Evolutionary conservation across 2,113 vertebrate species (phyloP), one percentile per base, ranked within the genome.

Genomic region (Muscicapa adusta): DNA sequence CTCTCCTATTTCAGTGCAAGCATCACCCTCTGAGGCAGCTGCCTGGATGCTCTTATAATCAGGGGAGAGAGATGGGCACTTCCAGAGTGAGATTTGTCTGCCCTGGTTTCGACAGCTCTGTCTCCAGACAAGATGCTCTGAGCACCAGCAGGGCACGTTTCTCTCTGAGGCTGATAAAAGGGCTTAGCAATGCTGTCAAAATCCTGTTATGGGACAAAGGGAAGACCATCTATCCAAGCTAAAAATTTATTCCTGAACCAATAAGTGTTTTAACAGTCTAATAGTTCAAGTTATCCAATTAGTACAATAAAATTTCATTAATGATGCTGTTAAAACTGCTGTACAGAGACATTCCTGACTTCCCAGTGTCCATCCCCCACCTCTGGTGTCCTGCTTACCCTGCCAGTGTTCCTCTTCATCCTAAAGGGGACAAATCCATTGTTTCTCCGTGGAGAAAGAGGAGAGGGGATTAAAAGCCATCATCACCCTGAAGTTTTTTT

Each of bases 401-500:
- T 54, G 31, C 8, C 51, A 53, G 7, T 4, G 25, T 22, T 33
- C 34, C 23, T 29, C 15, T 58, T 34, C 5, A 4, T 17, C n/a
- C 54, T 33, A 42, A 22, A 6, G 17, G 10, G 67, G 33, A 31
- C 31, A 73, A 10, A 25, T 61, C 50, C 75, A 47, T 1, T 10
- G 8, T 65, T 5, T 5, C 5, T 10, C 17, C 11, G 17, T 7
- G 20, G 65, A 40, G 24, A 5, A 18, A 6, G 20, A 60, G 13
- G 9, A 8, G 9, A 0, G 0, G 2, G 22, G 9, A 10, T 38
- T 42, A 23, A 40, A 89, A 42, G 3, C 33, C 28, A 6, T 47
- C 24, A 11, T 10, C 57, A n/a, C 34, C 23, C 20, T 2, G 34
- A 43, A 28, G 4, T 40, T 50, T 45, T 14, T 11, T 28, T 12